phyloP scores from a whole-genome alignment of 2,888 invertebrate species.

The Spodoptera littoralis region DNA sequence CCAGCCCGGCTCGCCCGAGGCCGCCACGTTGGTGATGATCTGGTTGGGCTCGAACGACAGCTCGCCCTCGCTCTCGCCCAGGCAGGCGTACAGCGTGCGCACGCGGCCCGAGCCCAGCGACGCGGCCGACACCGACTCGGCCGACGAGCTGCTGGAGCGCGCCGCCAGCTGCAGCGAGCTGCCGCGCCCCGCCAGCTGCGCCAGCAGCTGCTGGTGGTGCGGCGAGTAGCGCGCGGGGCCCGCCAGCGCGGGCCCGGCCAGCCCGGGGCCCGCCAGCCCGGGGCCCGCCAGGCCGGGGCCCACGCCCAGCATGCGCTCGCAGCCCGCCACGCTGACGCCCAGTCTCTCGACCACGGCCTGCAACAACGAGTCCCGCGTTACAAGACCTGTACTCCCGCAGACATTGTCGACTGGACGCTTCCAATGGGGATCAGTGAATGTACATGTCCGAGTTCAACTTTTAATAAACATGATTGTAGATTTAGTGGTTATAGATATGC shows the following conservation, averaged over 20 bases:
- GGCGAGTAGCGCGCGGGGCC: slow-evolving; percentile 74
- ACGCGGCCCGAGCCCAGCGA: slow-evolving; percentile 87
- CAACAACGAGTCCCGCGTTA: slow-evolving; percentile 3
- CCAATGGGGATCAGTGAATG: no score
- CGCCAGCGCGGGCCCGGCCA: slow-evolving; percentile 50
- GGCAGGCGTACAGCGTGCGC: slow-evolving; percentile 97
- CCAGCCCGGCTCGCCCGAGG: slow-evolving; percentile 99
- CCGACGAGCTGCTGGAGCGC: slow-evolving; percentile 91
- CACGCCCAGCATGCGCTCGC: slow-evolving; percentile 40
- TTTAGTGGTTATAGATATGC: no score
- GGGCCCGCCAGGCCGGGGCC: slow-evolving; percentile 63
- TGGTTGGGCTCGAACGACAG: slow-evolving; percentile 99
- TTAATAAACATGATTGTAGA: no score
- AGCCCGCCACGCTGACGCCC: slow-evolving; percentile 44
- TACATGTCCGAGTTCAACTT: no score
- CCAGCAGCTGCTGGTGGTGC: slow-evolving; percentile 81
- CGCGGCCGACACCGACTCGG: slow-evolving; percentile 92
- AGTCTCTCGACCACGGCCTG: slow-evolving; percentile 49
- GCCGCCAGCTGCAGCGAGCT: slow-evolving; percentile 86
- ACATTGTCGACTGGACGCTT: no score
- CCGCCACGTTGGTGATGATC: slow-evolving; percentile 98
- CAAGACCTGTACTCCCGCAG: not conserved
- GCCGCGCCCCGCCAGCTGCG: slow-evolving; percentile 80
- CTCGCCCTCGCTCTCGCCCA: slow-evolving; percentile 98
- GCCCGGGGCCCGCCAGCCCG: slow-evolving; percentile 62